These are phyloP conservation scores for Iguana delicatissima DNA, from an alignment of 2,797 vertebrate species.

Conservation along the genomic window DNA sequence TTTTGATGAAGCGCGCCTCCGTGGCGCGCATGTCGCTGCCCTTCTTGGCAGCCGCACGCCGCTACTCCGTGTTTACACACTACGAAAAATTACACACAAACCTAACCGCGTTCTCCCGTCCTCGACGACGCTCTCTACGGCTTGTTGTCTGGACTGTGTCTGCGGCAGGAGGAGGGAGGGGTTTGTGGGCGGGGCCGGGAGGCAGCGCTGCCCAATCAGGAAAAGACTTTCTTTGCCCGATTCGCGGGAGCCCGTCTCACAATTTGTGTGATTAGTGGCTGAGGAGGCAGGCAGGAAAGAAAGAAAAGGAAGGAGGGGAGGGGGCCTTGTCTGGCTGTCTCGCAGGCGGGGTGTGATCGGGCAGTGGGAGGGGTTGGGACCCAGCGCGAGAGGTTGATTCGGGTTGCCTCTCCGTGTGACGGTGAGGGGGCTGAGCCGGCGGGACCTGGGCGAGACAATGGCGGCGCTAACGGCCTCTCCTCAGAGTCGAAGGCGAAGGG, in stretches of 20 bases:
- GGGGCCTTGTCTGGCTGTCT: background rate
- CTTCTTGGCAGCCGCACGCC: no score
- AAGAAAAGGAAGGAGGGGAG: background rate
- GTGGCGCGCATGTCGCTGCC: no score
- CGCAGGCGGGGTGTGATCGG: no score
- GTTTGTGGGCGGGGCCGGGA: background rate
- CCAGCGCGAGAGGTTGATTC: background rate
- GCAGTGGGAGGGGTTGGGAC: background rate
- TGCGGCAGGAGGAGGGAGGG: background rate
- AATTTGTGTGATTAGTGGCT: background rate
- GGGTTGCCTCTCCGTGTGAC: background rate
- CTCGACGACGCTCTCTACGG: no score
- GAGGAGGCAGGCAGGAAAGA: background rate
- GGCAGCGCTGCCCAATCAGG: background rate
- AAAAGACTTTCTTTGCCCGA: background rate
- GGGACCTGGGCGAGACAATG: conserved; percentile 8
- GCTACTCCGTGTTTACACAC: no score
- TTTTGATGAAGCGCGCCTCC: no score
- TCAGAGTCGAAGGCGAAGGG: background rate
- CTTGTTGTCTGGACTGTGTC: background rate
- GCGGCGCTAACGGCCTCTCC: background rate
- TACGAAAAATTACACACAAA: no score
- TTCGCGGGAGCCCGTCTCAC: background rate
- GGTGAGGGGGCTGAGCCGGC: background rate
- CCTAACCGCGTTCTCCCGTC: no score